Percentiles rank a stretch among this genome's conserved stretches.
Evolutionary conservation across 2,888 invertebrate genomes (phyloP).

Genomic region (Trissolcus japonicus): DNA sequence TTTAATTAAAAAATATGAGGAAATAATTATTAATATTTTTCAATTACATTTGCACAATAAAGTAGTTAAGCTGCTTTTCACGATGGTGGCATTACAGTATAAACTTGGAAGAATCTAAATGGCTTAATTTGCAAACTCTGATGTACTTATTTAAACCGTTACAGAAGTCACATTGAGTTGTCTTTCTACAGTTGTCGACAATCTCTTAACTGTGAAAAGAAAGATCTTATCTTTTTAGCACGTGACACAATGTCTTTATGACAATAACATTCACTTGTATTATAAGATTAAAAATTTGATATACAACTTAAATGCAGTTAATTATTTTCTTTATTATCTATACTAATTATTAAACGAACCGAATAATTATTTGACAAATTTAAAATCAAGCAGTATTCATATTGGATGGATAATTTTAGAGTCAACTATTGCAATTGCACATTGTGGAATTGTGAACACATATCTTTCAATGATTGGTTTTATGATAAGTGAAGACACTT

Average conservation of each 20-base stretch:
- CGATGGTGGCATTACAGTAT: constrained; percentile 16
- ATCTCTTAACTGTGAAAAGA: constrained; percentile 21
- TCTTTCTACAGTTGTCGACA: constrained; percentile 22
- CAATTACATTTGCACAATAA: constrained; percentile 24
- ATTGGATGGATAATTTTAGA: too few relatives aligned
- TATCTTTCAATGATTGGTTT: constrained; percentile 25
- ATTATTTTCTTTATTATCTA: too few relatives aligned
- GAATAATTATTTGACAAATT: background rate
- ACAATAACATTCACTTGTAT: background rate
- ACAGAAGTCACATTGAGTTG: constrained; percentile 20
- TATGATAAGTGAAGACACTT: constrained; percentile 13
- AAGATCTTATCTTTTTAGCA: background rate
- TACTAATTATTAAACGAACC: background rate
- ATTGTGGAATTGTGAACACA: constrained; percentile 26
- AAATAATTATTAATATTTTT: constrained; percentile 17
- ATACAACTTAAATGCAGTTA: too few relatives aligned
- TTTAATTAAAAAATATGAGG: background rate
- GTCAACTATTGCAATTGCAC: constrained; percentile 20
- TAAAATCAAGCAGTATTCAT: too few relatives aligned
- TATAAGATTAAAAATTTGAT: background rate
- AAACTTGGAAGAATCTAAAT: constrained; percentile 40
- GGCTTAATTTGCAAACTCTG: constrained; percentile 46
- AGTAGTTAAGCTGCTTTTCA: constrained; percentile 8
- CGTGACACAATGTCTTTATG: constrained; percentile 7
- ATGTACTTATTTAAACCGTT: constrained; percentile 31